phyloP scores from a whole-genome alignment of 2,888 invertebrate genomes.

The Saturnia pavonia region DNA sequence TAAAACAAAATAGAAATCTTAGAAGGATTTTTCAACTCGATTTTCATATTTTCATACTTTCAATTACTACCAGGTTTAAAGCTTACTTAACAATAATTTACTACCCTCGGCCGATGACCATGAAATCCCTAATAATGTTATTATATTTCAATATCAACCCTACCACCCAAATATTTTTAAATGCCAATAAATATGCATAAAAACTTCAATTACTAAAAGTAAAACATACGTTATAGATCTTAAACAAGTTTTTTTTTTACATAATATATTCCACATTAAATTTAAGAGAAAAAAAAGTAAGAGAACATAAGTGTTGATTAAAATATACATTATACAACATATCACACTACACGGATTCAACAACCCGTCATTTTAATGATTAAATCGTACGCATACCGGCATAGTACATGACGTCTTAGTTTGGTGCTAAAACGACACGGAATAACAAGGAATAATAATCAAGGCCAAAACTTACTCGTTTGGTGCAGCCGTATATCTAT shows the following conservation, averaged over 20 bases:
- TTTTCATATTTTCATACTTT: not conserved
- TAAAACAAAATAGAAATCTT: too few relatives aligned
- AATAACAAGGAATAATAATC: conserved; percentile 27
- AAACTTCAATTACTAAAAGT: not conserved
- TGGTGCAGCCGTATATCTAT: conserved; percentile 73
- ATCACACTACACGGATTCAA: not conserved
- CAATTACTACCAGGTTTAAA: not conserved
- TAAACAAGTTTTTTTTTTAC: not conserved
- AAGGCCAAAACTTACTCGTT: conserved; percentile 67
- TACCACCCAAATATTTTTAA: not conserved
- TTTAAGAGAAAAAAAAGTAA: not conserved
- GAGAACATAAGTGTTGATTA: not conserved
- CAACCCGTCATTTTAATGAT: conserved; percentile 25
- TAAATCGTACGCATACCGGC: conserved; percentile 8
- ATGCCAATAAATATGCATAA: not conserved
- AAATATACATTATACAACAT: not conserved
- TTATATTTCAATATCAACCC: not conserved
- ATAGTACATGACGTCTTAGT: not conserved
- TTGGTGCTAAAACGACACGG: conserved; percentile 19
- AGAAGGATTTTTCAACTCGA: too few relatives aligned
- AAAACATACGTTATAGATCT: not conserved
- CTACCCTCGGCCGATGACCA: not conserved
- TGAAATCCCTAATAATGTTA: not conserved
- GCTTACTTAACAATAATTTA: not conserved
- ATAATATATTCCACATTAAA: too few relatives aligned